Percentiles rank a stretch among this genome's conserved stretches.
phyloP scores from a whole-genome alignment of 2,113 vertebrate species.

The Litocranius walleri region DNA sequence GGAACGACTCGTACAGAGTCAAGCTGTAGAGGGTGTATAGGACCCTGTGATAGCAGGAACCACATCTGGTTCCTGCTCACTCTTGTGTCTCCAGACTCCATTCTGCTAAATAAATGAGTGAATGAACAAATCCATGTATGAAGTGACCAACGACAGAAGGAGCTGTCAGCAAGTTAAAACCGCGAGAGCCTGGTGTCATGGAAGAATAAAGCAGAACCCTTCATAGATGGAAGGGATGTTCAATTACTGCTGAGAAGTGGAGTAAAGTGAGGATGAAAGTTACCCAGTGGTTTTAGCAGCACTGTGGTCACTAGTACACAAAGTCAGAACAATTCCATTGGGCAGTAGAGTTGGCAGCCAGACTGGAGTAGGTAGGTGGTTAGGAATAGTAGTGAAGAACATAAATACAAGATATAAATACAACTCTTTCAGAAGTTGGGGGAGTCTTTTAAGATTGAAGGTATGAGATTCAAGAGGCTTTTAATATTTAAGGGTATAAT shows the following conservation, averaged over 20 bases:
- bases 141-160: background rate
- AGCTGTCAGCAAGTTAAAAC: background rate
- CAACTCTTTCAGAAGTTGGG: background rate
- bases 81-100: background rate
- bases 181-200: background rate
- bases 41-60: background rate
- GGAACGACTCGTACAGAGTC: background rate
- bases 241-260: background rate
- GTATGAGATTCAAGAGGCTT: background rate
- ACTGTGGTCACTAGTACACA: background rate
- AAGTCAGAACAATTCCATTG: rapidly evolving
- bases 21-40: background rate
- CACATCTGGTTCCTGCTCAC: background rate
- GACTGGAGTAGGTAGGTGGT: background rate
- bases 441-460: background rate
- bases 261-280: background rate
- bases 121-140: background rate
- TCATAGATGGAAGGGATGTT: background rate
- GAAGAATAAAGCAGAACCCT: background rate
- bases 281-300: background rate
- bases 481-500: background rate
- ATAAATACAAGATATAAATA: background rate
- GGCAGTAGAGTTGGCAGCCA: too few species aligned
- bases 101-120: background rate
- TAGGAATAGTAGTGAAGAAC: background rate